A percentile compares a stretch with the other conserved stretches of the same genome.
These are phyloP conservation scores for Lacanobia wlatinum DNA, from an alignment of 2,888 invertebrate genomes.

Conservation along the genomic window DNA sequence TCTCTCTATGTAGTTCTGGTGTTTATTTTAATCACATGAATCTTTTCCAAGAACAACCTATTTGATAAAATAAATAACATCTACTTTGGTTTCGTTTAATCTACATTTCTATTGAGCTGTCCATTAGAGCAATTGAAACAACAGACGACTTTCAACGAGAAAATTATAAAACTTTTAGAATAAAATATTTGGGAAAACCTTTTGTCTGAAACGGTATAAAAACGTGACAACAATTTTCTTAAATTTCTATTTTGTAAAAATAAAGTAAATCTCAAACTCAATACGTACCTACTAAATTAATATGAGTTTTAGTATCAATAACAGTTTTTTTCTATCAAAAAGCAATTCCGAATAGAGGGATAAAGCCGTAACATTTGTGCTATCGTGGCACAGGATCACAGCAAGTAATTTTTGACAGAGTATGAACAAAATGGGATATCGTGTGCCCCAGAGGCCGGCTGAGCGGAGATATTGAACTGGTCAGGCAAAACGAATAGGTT, in stretches of 20 bases:
- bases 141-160: slow-evolving; percentile 40
- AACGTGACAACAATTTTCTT: slow-evolving; percentile 9
- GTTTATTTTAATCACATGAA: slow-evolving; percentile 22
- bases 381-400: slow-evolving; percentile 76
- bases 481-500: slow-evolving; percentile 75
- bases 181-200: slow-evolving; percentile 43
- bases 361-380: slow-evolving; percentile 81
- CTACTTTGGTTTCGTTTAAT: slow-evolving; percentile 48
- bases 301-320: slow-evolving; percentile 26
- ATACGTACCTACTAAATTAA: background rate
- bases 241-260: background rate
- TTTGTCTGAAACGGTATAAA: slow-evolving; percentile 25
- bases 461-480: slow-evolving; percentile 82
- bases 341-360: slow-evolving; percentile 74
- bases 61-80: slow-evolving; percentile 35
- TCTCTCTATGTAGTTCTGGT: background rate
- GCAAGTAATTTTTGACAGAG: slow-evolving; percentile 82
- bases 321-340: slow-evolving; percentile 61
- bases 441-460: slow-evolving; percentile 77
- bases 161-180: slow-evolving; percentile 49
- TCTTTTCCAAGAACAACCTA: slow-evolving; percentile 36
- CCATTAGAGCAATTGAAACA: slow-evolving; percentile 51
- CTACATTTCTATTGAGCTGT: slow-evolving; percentile 47
- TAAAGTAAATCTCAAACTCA: slow-evolving; percentile 7
- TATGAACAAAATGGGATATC: slow-evolving; percentile 81